Conservation (phyloP, 2,797 vertebrate species). For the Trichosurus vulpecula region DNA sequence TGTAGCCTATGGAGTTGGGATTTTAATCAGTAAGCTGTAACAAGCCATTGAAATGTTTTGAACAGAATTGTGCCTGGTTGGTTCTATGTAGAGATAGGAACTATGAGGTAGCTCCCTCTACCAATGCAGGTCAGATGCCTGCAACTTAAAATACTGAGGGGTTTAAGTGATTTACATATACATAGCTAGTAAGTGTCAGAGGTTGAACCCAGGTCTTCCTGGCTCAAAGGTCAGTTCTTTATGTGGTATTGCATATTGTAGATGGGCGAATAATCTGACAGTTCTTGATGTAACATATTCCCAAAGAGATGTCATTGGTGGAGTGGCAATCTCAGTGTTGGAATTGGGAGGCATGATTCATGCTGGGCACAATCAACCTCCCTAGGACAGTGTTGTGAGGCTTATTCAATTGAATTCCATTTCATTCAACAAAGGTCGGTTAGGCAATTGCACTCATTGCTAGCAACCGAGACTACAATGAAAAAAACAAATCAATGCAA, state of each 20-base stretch:
- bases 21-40: background rate
- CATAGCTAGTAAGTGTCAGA: background rate
- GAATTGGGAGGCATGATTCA: background rate
- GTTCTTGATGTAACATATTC: background rate
- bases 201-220: background rate
- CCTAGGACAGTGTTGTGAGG: background rate
- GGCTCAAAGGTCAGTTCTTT: background rate
- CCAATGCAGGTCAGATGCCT: background rate
- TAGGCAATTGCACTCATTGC: background rate
- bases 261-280: background rate
- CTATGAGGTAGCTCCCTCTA: background rate
- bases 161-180: background rate
- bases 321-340: background rate
- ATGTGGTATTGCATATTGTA: background rate
- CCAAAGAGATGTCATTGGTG: background rate
- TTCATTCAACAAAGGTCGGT: background rate
- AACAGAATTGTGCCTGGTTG: background rate
- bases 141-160: background rate
- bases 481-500: background rate
- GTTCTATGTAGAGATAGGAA: background rate
- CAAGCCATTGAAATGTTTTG: background rate
- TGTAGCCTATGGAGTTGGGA: background rate
- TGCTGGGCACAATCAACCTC: background rate
- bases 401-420: background rate
- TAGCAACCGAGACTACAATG: background rate